These are phyloP conservation scores for Bubo bubo DNA, from an alignment of 2,113 vertebrate species.

Conservation along the genomic window DNA sequence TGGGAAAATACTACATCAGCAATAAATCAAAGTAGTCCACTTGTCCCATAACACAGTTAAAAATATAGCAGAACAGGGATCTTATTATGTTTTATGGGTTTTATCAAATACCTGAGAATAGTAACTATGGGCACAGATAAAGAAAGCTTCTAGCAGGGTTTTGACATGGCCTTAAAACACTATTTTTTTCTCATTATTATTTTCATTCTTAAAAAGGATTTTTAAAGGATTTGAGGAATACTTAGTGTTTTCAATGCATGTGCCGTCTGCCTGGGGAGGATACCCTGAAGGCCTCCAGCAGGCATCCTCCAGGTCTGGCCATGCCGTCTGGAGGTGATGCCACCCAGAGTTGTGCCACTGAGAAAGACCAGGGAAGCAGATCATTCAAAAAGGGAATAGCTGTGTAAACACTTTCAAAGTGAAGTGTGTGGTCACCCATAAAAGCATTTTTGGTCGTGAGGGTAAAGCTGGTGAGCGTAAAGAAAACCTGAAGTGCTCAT, in stretches of 20 bases:
- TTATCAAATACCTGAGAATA: not conserved
- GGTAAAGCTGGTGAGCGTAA: not conserved
- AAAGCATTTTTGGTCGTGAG: not conserved
- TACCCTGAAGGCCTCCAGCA: not conserved
- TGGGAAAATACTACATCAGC: not conserved
- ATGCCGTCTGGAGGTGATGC: not conserved
- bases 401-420: not conserved
- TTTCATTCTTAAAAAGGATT: not conserved
- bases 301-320: not conserved
- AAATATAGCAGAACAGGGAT: not conserved
- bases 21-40: not conserved
- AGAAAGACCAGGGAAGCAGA: not conserved
- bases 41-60: not conserved
- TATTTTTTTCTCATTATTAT: not conserved
- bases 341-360: not conserved
- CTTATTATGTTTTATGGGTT: not conserved
- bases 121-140: not conserved
- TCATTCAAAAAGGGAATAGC: not conserved
- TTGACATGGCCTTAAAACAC: not conserved
- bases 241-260: not conserved
- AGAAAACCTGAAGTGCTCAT: not conserved
- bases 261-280: not conserved
- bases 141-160: not conserved
- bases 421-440: fast-evolving
- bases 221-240: not conserved